Evolutionary conservation across 2,888 invertebrate genomes (phyloP).

Genomic region (Lepidocyrtinus sp.): DNA sequence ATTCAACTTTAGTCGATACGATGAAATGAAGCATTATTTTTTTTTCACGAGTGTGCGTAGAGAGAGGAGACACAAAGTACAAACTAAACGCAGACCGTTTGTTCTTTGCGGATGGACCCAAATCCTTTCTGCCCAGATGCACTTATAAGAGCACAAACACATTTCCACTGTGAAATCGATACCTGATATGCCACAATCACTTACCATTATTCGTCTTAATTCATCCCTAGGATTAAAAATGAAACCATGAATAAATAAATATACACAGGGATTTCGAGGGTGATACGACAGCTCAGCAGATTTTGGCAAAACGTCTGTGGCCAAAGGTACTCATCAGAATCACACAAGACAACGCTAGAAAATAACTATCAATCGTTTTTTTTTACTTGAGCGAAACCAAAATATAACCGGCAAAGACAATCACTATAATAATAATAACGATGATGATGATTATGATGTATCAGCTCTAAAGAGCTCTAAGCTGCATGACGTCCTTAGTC

Average conservation of each 20-base stretch:
- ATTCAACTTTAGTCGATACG: constrained; percentile 32
- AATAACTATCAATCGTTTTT: constrained; percentile 3
- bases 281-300: constrained; percentile 14
- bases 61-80: constrained; percentile 50
- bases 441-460: constrained; percentile 42
- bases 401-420: constrained; percentile 23
- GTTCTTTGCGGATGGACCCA: constrained; percentile 16
- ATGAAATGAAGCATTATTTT: constrained; percentile 21
- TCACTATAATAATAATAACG: constrained; percentile 19
- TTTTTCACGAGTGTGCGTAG: constrained; percentile 29
- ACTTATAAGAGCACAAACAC: constrained; percentile 38
- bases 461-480: constrained; percentile 47
- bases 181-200: constrained; percentile 18
- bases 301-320: constrained; percentile 37
- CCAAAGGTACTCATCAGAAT: constrained; percentile 45
- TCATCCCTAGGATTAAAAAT: constrained; percentile 13
- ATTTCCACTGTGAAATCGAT: constrained; percentile 36
- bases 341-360: neutral
- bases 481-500: constrained; percentile 58
- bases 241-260: constrained; percentile 40
- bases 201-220: neutral
- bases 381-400: constrained; percentile 28
- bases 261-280: constrained; percentile 18
- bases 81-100: constrained; percentile 30
- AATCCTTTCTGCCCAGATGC: constrained; percentile 46